Percentiles rank a stretch among this genome's conserved stretches.
phyloP scores from a whole-genome alignment of 2,888 invertebrate genomes.

The Drosophila ochracea region DNA sequence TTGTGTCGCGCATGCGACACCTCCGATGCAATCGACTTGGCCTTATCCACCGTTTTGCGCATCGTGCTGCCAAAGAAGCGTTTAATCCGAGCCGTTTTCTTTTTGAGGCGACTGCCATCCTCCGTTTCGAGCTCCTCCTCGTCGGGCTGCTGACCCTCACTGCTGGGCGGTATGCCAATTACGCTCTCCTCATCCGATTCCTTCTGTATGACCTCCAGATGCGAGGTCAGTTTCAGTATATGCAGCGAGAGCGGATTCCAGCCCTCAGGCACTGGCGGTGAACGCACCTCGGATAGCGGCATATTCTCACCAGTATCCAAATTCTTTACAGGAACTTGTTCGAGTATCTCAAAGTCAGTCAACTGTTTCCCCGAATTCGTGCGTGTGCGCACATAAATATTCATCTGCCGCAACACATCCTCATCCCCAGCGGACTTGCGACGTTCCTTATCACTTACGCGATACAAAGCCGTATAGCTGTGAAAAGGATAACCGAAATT shows the following conservation, averaged over 20 bases:
- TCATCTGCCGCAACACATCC: conserved; percentile 89
- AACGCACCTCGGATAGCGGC: conserved; percentile 94
- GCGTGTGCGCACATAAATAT: conserved; percentile 91
- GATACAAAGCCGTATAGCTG: conserved; percentile 84
- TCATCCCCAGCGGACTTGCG: conserved; percentile 94
- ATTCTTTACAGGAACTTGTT: conserved; percentile 94
- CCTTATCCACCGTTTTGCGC: conserved; percentile 95
- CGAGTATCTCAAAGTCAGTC: conserved; percentile 96
- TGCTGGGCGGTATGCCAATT: conserved; percentile 86
- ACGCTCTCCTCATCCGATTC: conserved; percentile 92
- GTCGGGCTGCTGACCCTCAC: conserved; percentile 83
- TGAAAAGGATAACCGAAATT: background rate
- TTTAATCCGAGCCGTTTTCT: conserved; percentile 88
- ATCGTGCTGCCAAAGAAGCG: conserved; percentile 95
- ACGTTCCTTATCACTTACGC: conserved; percentile 86
- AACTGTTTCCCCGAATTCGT: conserved; percentile 95
- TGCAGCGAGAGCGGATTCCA: conserved; percentile 97
- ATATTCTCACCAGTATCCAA: conserved; percentile 94
- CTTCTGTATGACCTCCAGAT: conserved; percentile 91
- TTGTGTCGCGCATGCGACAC: conserved; percentile 95
- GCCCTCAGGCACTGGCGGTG: conserved; percentile 89
- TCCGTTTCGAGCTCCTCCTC: conserved; percentile 85
- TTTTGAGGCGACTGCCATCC: conserved; percentile 85
- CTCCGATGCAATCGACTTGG: conserved; percentile 95
- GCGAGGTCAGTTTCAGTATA: conserved; percentile 95